These are phyloP conservation scores for Vultur gryphus DNA, from an alignment of 2,797 vertebrate genomes.

Conservation along the genomic window DNA sequence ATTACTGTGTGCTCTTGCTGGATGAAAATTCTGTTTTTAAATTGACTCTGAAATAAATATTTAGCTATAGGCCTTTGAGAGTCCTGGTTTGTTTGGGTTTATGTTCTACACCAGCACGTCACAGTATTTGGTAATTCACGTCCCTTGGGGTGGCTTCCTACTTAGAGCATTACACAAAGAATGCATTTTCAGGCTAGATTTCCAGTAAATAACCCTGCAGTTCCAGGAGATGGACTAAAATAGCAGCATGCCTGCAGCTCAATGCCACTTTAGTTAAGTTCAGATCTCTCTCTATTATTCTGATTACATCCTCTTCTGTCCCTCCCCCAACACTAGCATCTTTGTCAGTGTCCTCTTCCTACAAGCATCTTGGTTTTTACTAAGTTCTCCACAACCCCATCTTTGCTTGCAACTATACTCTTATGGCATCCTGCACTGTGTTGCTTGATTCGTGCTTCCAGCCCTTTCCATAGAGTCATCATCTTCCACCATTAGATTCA, in stretches of 20 bases:
- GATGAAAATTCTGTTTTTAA: conserved; percentile 18
- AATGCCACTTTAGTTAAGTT: neutral
- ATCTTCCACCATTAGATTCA: neutral
- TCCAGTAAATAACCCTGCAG: conserved; percentile 61
- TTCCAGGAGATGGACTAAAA: conserved; percentile 56
- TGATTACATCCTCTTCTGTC: neutral
- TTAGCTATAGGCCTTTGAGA: conserved; percentile 57
- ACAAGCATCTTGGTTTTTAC: neutral
- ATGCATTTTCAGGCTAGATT: conserved; percentile 51
- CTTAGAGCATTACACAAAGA: conserved; percentile 51
- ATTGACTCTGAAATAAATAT: conserved; percentile 65
- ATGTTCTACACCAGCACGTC: conserved; percentile 17
- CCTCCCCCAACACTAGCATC: neutral
- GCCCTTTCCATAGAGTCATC: neutral
- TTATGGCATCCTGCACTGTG: neutral
- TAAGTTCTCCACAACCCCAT: neutral
- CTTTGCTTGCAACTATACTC: neutral
- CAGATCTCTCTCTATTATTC: neutral
- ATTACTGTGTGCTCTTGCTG: conserved; percentile 6
- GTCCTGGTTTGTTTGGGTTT: conserved; percentile 63
- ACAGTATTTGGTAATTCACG: conserved; percentile 46
- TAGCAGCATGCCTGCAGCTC: conserved; percentile 24
- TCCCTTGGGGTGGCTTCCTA: conserved; percentile 55
- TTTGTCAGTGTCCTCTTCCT: neutral
- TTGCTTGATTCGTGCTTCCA: neutral